These are phyloP conservation scores for Amblyjoppa proteus DNA, from an alignment of 2,888 invertebrate species.

Conservation along the genomic window DNA sequence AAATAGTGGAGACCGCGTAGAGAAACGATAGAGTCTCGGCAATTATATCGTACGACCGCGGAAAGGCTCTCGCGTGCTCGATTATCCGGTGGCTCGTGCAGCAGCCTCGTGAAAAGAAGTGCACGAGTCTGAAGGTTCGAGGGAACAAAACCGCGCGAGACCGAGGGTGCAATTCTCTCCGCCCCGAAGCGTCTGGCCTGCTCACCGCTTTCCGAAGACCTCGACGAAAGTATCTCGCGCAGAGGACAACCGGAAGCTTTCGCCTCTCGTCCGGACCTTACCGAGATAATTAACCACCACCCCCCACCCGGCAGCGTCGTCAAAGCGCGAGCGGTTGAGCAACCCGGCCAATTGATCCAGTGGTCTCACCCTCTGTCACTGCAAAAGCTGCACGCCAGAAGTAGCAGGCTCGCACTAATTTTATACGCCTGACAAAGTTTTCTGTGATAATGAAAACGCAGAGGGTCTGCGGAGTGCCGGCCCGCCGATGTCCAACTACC, in stretches of 20 bases:
- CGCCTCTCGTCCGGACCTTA: constrained; percentile 25
- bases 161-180: constrained; percentile 36
- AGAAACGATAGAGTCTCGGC: not conserved
- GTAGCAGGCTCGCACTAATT: constrained; percentile 42
- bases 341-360: constrained; percentile 62
- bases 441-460: constrained; percentile 61
- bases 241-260: constrained; percentile 36
- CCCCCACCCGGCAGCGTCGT: constrained; percentile 26
- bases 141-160: constrained; percentile 18
- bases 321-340: constrained; percentile 41
- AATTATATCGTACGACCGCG: constrained; percentile 1
- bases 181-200: constrained; percentile 31
- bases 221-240: constrained; percentile 44
- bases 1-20: not conserved
- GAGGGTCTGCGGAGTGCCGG: constrained; percentile 16
- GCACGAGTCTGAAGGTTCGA: constrained; percentile 20
- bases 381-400: constrained; percentile 37
- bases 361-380: constrained; percentile 34
- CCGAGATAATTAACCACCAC: constrained; percentile 62
- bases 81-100: not conserved
- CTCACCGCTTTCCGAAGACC: constrained; percentile 47
- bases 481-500: constrained; percentile 14
- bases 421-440: constrained; percentile 56
- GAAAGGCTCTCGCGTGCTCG: constrained; percentile 6
- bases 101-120: constrained; percentile 2